These are phyloP conservation scores for Eulemur macaco DNA, from an alignment of 2,113 vertebrate species.

Conservation along the genomic window DNA sequence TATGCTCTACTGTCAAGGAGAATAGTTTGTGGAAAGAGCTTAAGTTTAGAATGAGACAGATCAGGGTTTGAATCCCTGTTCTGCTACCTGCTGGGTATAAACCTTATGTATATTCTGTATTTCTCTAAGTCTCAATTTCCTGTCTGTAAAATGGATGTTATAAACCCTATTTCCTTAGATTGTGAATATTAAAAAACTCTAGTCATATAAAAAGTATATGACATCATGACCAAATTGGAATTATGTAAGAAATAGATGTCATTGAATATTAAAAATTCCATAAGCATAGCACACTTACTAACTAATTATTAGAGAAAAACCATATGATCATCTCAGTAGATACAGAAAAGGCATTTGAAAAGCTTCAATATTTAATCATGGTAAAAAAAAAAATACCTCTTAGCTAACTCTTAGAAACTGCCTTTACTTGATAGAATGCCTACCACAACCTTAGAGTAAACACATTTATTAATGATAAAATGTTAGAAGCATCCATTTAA, in stretches of 20 bases:
- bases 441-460: neutral
- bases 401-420: neutral
- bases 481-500: constrained; percentile 12
- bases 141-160: neutral
- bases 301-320: neutral
- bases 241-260: neutral
- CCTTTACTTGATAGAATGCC: neutral
- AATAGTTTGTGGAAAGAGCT: neutral
- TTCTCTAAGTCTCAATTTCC: neutral
- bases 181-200: constrained; percentile 5
- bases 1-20: neutral
- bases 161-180: neutral
- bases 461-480: neutral
- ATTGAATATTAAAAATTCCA: constrained; percentile 21
- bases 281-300: neutral
- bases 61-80: neutral
- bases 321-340: neutral
- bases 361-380: constrained; percentile 6
- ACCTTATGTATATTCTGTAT: neutral
- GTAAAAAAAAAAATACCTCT: neutral
- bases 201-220: constrained; percentile 26
- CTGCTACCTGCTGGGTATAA: neutral
- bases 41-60: neutral
- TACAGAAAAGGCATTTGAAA: constrained; percentile 19
- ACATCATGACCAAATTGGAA: neutral